Evolutionary conservation across 2,113 vertebrate genomes (phyloP).

Genomic region (Bungarus multicinctus): DNA sequence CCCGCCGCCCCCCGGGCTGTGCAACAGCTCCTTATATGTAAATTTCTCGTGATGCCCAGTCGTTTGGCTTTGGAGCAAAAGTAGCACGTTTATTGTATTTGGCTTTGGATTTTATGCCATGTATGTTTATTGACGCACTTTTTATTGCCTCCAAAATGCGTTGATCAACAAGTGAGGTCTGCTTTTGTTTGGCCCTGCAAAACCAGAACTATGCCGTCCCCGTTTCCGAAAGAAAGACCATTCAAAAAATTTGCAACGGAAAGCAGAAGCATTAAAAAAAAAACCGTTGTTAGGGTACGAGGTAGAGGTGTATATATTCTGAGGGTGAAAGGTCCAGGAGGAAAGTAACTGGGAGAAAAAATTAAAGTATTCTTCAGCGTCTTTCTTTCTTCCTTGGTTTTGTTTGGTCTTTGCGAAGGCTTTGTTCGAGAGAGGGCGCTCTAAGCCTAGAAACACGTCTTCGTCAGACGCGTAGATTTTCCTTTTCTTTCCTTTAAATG

Average conservation of each 20-base stretch:
- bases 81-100: neutral
- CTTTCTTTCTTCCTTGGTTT: neutral
- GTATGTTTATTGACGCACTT: fast-evolving
- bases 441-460: constrained; percentile 36
- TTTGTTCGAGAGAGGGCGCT: constrained; percentile 65
- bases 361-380: neutral
- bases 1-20: too few relatives aligned
- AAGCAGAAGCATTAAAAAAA: constrained; percentile 1
- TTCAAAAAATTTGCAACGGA: neutral
- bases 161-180: neutral
- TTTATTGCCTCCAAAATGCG: neutral
- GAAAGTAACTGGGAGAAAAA: neutral
- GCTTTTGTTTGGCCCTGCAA: neutral
- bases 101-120: neutral
- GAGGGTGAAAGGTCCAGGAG: neutral
- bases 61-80: neutral
- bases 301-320: constrained; percentile 26
- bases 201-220: fast-evolving
- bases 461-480: neutral
- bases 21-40: constrained; percentile 27
- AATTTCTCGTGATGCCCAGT: constrained; percentile 7
- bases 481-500: neutral
- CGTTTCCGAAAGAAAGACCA: neutral
- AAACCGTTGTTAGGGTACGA: constrained; percentile 32
- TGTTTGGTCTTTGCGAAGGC: neutral